phyloP scores from a whole-genome alignment of 1,140 invertebrate species.

The Papilio glaucus region DNA sequence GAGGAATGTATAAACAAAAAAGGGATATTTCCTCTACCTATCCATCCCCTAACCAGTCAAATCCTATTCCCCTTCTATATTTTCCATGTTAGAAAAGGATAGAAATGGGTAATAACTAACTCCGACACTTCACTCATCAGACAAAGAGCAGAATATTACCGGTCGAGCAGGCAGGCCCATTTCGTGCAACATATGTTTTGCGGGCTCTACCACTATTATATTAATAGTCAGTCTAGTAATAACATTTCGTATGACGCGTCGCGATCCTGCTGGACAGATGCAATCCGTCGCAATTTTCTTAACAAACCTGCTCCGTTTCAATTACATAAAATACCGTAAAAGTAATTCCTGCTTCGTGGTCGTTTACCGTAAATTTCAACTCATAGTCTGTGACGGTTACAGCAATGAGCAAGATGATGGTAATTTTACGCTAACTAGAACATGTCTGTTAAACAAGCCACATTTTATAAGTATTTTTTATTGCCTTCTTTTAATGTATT shows the following conservation, averaged over 20 bases:
- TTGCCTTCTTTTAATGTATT: not conserved
- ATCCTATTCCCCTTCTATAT: too few species aligned
- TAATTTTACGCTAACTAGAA: not conserved
- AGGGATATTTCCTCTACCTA: too few species aligned
- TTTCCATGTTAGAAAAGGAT: too few species aligned
- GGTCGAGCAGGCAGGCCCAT: too few species aligned
- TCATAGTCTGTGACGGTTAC: conserved; percentile 25
- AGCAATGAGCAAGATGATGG: conserved; percentile 20
- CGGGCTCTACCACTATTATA: not conserved
- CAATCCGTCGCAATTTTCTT: conserved; percentile 30
- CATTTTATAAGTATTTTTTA: not conserved
- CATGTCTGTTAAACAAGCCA: not conserved
- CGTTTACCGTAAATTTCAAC: conserved; percentile 23
- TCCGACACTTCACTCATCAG: too few species aligned
- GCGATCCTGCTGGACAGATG: not conserved
- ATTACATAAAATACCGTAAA: conserved; percentile 59
- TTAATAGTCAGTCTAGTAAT: conserved; percentile 13
- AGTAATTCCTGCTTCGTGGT: conserved; percentile 48
- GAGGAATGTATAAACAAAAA: too few species aligned
- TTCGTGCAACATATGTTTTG: too few species aligned
- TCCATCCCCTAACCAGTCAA: too few species aligned
- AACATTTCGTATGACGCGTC: not conserved
- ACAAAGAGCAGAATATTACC: too few species aligned
- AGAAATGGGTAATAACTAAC: too few species aligned
- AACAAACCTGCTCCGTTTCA: conserved; percentile 38